Evolutionary conservation across 2,113 vertebrate species (phyloP), one percentile per base, ranked within the genome.

Genomic region (Psittacula cyanocephala): DNA sequence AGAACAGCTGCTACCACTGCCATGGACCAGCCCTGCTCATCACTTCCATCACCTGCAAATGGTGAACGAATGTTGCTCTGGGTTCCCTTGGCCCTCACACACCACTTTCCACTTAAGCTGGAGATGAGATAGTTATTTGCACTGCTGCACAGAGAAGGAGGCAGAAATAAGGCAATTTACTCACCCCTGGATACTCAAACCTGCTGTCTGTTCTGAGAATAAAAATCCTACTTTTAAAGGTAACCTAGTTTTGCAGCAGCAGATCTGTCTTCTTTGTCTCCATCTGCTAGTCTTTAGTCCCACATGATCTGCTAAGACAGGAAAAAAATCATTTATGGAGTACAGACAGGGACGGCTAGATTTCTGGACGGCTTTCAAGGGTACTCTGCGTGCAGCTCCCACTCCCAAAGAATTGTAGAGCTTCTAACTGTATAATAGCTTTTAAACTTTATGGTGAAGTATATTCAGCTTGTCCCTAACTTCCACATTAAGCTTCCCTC

Each of bases 331-430:
- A 20, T 78, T 63, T 67, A 31, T 41, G 71, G 31, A 67, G 23
- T 6, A 55, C 0, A 0, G 31, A 25, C 57, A 81, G 7, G 11
- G 25, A 67, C 62, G 41, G 11, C 4, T 31, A 31, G n/a, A 65
- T 47, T 76, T 71, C 49, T 37, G 11, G 10, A 10, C 57, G 67
- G 24, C 18, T n/a, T 53, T 52, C 39, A 53, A 53, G 24, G 22
- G 20, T 71, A 41, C 11, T 37, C 13, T 53, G n/a, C 37, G 59
- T 7, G 31, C 37, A 84, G 11, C 6, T 64, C 13, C 28, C 10
- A 2, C 43, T 59, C n/a, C 27, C 65, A 82, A 44, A 63, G 13
- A 22, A 47, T 12, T 1, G 0, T 2, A 75, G 17, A 57, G 16
- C 3, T 71, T 24, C 14, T 18, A 8, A 15, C 4, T 29, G 37